These are phyloP conservation scores for Rutilus rutilus DNA, from an alignment of 2,113 vertebrate genomes.

Conservation along the genomic window DNA sequence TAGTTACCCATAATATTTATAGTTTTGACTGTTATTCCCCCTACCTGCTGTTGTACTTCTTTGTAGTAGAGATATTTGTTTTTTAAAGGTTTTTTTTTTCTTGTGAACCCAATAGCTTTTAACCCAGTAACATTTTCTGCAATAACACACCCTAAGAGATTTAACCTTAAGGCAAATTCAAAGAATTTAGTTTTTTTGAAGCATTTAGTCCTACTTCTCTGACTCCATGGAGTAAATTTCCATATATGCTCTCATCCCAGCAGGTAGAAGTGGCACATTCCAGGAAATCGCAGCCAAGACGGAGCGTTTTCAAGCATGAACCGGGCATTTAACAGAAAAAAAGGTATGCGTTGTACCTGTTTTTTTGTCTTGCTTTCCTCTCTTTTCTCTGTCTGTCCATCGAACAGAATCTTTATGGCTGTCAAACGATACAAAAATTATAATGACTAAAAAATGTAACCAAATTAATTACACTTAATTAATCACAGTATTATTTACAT, in stretches of 20 bases:
- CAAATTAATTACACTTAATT: not conserved
- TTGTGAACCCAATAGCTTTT: not conserved
- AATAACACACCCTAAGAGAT: not conserved
- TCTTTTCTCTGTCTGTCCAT: not conserved
- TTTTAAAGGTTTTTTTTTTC: not conserved
- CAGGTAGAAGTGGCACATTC: slow-evolving; percentile 71
- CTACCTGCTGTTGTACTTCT: not conserved
- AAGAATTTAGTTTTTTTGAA: not conserved
- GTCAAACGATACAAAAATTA: not conserved
- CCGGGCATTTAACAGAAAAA: slow-evolving; percentile 91
- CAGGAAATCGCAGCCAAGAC: slow-evolving; percentile 58
- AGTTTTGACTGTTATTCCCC: not conserved
- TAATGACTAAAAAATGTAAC: not conserved
- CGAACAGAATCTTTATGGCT: not conserved
- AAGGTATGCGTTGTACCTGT: slow-evolving; percentile 76
- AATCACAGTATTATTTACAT: not conserved
- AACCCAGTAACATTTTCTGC: slow-evolving; percentile 7
- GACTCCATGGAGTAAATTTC: not conserved
- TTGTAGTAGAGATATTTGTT: not conserved
- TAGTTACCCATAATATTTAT: not conserved
- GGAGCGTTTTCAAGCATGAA: slow-evolving; percentile 85
- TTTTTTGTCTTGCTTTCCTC: not conserved
- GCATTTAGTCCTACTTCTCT: not conserved
- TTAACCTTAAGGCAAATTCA: slow-evolving; percentile 7
- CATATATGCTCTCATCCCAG: slow-evolving; percentile 32